Evolutionary conservation across 2,888 invertebrate genomes (phyloP), one percentile per base, ranked within the genome.

Genomic region (Agonopterix arenella): DNA sequence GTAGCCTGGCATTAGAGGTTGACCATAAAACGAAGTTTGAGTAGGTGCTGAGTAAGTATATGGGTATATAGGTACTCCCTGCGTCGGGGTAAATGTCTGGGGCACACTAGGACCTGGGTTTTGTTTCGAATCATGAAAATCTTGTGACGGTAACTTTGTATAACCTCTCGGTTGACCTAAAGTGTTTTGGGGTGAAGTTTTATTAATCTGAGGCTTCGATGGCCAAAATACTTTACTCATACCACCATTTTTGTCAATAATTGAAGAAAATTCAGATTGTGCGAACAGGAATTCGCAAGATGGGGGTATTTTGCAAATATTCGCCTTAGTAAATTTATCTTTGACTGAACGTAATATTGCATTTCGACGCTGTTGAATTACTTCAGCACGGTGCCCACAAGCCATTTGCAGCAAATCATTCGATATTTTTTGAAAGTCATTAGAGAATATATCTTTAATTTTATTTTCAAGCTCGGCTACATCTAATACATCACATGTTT

Each of bases 361-460:
- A 37, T 52, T 50, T 1, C 52, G 7, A 1, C 52, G 50, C 46
- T 52, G 52, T 50, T 52, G 48, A 8, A 54, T 11, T 18, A 48
- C 37, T 8, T 54, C 52, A 13, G 50, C 48, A 4, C 50, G 42
- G 13, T 52, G 50, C 16, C 52, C 54, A 11, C 49, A 54, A 9
- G 47, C 10, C 40, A 54, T 47, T 41, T 54, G 49, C 40, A 46
- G 47, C 7, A 47, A 44, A 46, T 47, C 51, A 44, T 11, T 54
- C 8, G 9, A 53, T 8, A 48, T 16, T 47, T 38, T 51, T 43
- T 52, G 16, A 47, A 11, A 49, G 9, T 49, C 49, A 10, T 45
- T 36, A 9, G 45, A 41, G 16, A 49, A 49, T 42, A 49, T 18
- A 16, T 49, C 45, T 10, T 42, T 36, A 4, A 49, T 11, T 49